A percentile compares a stretch with the other conserved stretches of the same genome.
phyloP scores from a whole-genome alignment of 92 coral and sea anemone species.

The Epizoanthus ramosus region DNA sequence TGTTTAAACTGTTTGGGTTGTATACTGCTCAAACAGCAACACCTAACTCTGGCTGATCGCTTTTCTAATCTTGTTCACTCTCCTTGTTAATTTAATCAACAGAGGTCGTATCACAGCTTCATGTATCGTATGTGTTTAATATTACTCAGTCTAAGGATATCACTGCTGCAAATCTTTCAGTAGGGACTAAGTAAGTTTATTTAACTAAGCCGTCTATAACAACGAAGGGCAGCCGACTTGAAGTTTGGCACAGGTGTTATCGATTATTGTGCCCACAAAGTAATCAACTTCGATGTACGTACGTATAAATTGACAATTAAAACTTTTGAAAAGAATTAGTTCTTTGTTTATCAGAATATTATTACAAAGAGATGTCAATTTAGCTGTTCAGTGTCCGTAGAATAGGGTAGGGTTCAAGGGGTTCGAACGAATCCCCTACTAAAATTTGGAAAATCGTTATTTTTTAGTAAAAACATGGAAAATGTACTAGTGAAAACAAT shows the following conservation, averaged over 20 bases:
- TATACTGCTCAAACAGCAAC: too few relatives aligned
- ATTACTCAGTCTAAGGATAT: background rate
- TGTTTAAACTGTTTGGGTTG: too few relatives aligned
- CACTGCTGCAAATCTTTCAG: slow-evolving; percentile 1
- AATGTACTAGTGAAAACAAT: too few relatives aligned
- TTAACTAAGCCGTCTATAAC: background rate
- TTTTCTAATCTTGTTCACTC: too few relatives aligned
- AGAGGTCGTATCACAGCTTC: background rate
- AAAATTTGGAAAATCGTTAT: too few relatives aligned
- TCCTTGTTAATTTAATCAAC: background rate
- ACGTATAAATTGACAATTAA: background rate
- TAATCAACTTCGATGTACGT: background rate
- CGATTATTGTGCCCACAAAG: slow-evolving; percentile 8
- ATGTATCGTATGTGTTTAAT: background rate
- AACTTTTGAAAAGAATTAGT: too few relatives aligned
- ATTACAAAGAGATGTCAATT: too few relatives aligned
- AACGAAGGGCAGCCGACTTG: background rate
- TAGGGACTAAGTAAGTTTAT: slow-evolving; percentile 15
- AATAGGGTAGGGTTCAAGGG: too few relatives aligned
- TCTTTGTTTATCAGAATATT: too few relatives aligned
- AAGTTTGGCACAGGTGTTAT: slow-evolving; percentile 6
- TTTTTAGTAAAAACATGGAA: too few relatives aligned
- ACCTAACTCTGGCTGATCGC: background rate
- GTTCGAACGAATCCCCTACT: too few relatives aligned
- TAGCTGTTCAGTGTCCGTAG: too few relatives aligned